A percentile compares a stretch with the other conserved stretches of the same genome.
Evolutionary conservation across 2,888 invertebrate genomes (phyloP).

Genomic region (Elmis aenea): DNA sequence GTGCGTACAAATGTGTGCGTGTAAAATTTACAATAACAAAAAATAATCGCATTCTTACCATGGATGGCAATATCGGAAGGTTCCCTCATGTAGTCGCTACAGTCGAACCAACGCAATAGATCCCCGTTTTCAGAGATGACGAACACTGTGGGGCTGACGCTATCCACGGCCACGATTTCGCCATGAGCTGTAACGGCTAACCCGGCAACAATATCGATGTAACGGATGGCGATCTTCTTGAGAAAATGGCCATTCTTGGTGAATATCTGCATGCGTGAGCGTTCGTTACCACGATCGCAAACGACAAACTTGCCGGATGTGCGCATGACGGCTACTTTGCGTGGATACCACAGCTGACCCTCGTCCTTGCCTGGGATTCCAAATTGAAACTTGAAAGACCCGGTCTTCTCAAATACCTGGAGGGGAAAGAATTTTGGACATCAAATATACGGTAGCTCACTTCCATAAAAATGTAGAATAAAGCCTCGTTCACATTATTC

Average conservation of each 20-base stretch:
- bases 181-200: slow-evolving; percentile 89
- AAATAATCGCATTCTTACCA: slow-evolving; percentile 50
- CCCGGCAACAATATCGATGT: slow-evolving; percentile 89
- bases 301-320: slow-evolving; percentile 90
- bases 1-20: too few species aligned
- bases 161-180: slow-evolving; percentile 94
- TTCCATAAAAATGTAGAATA: too few species aligned
- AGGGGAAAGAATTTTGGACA: slow-evolving; percentile 24
- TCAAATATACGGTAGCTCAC: slow-evolving; percentile 2
- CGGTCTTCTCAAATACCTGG: slow-evolving; percentile 89
- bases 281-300: slow-evolving; percentile 94
- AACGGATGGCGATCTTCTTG: slow-evolving; percentile 87
- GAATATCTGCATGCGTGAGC: slow-evolving; percentile 96
- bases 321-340: slow-evolving; percentile 90
- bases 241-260: slow-evolving; percentile 93
- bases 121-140: slow-evolving; percentile 90
- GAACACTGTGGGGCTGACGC: slow-evolving; percentile 94
- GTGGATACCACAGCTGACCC: slow-evolving; percentile 94
- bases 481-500: too few species aligned
- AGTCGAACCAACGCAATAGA: slow-evolving; percentile 93
- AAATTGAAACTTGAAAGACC: slow-evolving; percentile 89
- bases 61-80: slow-evolving; percentile 95
- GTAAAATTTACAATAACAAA: background rate
- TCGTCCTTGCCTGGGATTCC: slow-evolving; percentile 94
- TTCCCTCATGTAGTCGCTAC: slow-evolving; percentile 96